These are phyloP conservation scores for Drosophila anomelani DNA, from an alignment of 2,888 invertebrate genomes.

Conservation along the genomic window DNA sequence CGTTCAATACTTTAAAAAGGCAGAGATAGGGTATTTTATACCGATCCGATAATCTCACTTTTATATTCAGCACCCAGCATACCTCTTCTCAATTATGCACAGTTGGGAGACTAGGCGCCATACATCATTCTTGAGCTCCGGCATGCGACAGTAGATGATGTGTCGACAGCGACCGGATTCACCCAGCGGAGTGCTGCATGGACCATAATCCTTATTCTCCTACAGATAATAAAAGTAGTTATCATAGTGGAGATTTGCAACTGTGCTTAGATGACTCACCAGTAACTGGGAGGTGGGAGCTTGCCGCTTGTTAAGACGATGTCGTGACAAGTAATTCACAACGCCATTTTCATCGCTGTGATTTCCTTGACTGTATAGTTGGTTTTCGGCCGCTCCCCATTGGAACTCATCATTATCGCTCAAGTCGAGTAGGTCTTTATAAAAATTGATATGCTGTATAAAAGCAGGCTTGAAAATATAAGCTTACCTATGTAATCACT, in stretches of 20 bases:
- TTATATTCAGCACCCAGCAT: conserved; percentile 25
- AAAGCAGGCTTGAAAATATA: background rate
- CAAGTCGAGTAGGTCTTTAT: conserved; percentile 76
- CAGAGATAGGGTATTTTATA: background rate
- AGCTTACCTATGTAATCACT: conserved; percentile 69
- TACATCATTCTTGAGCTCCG: conserved; percentile 87
- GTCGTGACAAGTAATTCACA: conserved; percentile 56
- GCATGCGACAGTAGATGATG: conserved; percentile 86
- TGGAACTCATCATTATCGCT: conserved; percentile 76
- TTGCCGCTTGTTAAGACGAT: conserved; percentile 74
- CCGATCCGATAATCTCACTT: background rate
- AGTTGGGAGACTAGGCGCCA: conserved; percentile 88
- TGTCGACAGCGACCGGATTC: conserved; percentile 89
- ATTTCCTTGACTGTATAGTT: conserved; percentile 46
- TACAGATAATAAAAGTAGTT: conserved; percentile 70
- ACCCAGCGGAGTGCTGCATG: conserved; percentile 87
- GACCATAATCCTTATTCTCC: conserved; percentile 87
- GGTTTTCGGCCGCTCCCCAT: conserved; percentile 75
- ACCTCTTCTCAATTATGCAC: conserved; percentile 88
- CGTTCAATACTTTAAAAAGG: background rate
- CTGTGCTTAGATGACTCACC: conserved; percentile 50
- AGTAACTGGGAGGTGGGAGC: conserved; percentile 54
- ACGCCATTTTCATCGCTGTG: conserved; percentile 18
- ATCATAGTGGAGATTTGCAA: background rate
- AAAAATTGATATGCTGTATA: background rate